phyloP scores from a whole-genome alignment of 2,113 vertebrate genomes.

The Calypte anna region DNA sequence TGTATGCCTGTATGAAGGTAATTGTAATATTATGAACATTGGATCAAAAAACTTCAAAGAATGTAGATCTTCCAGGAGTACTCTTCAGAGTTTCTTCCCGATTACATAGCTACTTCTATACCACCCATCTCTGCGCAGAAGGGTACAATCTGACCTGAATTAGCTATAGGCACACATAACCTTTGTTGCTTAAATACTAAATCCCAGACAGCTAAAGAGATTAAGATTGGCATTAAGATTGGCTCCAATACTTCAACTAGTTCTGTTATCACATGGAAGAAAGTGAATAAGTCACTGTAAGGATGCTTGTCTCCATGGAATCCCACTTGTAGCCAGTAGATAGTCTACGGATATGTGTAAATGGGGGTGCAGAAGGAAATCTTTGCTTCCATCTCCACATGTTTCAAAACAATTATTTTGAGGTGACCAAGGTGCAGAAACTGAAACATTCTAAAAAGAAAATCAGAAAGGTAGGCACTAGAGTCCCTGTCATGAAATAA shows the following conservation, averaged over 20 bases:
- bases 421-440: background rate
- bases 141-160: background rate
- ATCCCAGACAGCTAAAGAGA: background rate
- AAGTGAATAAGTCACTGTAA: background rate
- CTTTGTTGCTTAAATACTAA: background rate
- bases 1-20: background rate
- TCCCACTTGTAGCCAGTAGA: background rate
- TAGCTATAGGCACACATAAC: background rate
- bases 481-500: background rate
- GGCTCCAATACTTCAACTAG: background rate
- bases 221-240: background rate
- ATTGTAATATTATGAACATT: background rate
- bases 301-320: background rate
- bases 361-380: background rate
- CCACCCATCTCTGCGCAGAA: background rate
- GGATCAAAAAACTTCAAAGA: background rate
- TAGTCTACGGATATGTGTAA: background rate
- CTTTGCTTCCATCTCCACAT: background rate
- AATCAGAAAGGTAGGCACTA: background rate
- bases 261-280: background rate
- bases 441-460: background rate
- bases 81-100: background rate
- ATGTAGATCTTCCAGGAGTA: fast-evolving
- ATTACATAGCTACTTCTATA: background rate
- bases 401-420: background rate